phyloP scores from a whole-genome alignment of 2,888 invertebrate species.

The Chesias legatella region DNA sequence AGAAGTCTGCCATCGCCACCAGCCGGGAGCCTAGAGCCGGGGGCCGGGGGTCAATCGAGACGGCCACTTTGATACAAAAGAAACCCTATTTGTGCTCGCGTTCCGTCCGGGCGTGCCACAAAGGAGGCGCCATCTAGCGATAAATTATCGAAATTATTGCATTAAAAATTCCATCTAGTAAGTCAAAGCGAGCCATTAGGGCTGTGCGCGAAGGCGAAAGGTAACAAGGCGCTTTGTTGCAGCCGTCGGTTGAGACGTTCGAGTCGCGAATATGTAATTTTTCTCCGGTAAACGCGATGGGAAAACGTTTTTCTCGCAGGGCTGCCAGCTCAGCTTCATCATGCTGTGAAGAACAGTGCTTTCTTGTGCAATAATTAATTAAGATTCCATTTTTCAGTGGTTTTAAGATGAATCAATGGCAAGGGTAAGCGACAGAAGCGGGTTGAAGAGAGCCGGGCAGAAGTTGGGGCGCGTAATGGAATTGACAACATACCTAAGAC shows the following conservation, averaged over 20 bases:
- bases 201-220: constrained; percentile 44
- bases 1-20: too few relatives aligned
- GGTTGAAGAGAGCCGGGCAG: too few relatives aligned
- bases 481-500: too few relatives aligned
- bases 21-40: too few relatives aligned
- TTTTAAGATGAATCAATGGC: too few relatives aligned
- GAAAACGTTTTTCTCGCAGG: constrained; percentile 58
- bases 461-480: too few relatives aligned
- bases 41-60: constrained; percentile 60
- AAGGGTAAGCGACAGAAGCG: too few relatives aligned
- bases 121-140: constrained; percentile 77
- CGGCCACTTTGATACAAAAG: constrained; percentile 67
- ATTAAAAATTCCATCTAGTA: constrained; percentile 87
- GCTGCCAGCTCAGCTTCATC: constrained; percentile 8
- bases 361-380: too few relatives aligned
- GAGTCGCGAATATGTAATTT: constrained; percentile 41
- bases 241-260: constrained; percentile 39
- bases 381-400: too few relatives aligned
- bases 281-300: constrained; percentile 62
- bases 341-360: too few relatives aligned
- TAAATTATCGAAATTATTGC: constrained; percentile 85
- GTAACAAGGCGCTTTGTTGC: constrained; percentile 41
- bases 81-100: constrained; percentile 65
- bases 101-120: constrained; percentile 50
- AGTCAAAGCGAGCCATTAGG: constrained; percentile 83